Conservation (phyloP, 2,113 vertebrate genomes). For the Prionailurus viverrinus region DNA sequence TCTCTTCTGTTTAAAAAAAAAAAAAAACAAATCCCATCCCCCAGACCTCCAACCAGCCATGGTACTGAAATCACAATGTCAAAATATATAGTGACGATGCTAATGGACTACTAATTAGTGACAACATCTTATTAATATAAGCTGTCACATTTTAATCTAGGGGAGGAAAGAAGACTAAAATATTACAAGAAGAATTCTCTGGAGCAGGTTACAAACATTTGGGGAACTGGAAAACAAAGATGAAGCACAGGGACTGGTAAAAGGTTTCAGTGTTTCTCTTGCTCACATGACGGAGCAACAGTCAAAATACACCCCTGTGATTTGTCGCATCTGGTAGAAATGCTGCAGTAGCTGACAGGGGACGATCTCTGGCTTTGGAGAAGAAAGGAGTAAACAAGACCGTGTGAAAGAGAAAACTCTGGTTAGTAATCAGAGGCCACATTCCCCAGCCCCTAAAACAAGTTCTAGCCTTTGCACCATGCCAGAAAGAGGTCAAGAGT, state of each 20-base stretch:
- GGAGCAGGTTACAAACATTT: conserved; percentile 62
- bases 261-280: conserved; percentile 43
- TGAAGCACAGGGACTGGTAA: conserved; percentile 34
- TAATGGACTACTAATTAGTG: conserved; percentile 60
- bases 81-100: background rate
- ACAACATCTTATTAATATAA: background rate
- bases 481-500: conserved; percentile 64
- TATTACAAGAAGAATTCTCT: conserved; percentile 25
- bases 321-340: conserved; percentile 80
- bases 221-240: conserved; percentile 44
- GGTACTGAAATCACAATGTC: background rate
- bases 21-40: background rate
- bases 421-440: conserved; percentile 35
- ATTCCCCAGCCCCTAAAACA: conserved; percentile 63
- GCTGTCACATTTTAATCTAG: conserved; percentile 58
- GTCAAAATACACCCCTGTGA: conserved; percentile 71
- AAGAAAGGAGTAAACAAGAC: conserved; percentile 69
- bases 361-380: conserved; percentile 60
- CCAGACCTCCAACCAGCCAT: background rate
- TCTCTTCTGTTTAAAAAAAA: background rate
- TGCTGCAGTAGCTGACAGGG: conserved; percentile 47
- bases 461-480: conserved; percentile 32
- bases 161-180: conserved; percentile 29
- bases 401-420: conserved; percentile 46
- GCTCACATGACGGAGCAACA: conserved; percentile 60